These are phyloP conservation scores for Amniataba percoides DNA, from an alignment of 2,797 vertebrate species.

Conservation along the genomic window DNA sequence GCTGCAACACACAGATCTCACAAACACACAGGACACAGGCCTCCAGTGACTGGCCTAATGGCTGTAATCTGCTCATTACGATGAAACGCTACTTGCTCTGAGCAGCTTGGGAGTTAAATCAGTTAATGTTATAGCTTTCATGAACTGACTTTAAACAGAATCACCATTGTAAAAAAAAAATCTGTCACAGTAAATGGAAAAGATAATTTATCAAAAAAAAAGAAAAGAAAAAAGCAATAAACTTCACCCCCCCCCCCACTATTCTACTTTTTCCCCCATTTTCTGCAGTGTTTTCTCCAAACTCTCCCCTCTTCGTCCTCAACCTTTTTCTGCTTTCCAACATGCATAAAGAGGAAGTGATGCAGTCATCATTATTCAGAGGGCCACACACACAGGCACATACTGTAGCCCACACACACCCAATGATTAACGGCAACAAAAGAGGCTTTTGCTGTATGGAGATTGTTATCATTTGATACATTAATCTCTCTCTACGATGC, in stretches of 20 bases:
- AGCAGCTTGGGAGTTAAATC: neutral
- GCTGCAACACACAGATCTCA: neutral
- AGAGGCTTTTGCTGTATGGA: constrained; percentile 65
- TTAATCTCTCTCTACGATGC: constrained; percentile 61
- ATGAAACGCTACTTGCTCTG: constrained; percentile 1
- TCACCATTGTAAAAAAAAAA: neutral
- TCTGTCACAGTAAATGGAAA: neutral
- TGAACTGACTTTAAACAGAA: constrained; percentile 16
- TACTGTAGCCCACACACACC: constrained; percentile 19
- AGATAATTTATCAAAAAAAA: neutral
- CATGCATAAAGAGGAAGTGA: constrained; percentile 56
- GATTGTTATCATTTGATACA: constrained; percentile 79
- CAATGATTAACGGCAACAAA: constrained; percentile 77
- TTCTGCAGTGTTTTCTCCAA: constrained; percentile 3
- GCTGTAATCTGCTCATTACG: neutral
- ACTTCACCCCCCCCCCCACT: neutral
- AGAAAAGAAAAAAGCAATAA: neutral
- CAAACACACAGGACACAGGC: neutral
- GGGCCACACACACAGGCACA: constrained; percentile 34
- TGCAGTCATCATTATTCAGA: constrained; percentile 69
- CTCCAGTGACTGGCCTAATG: neutral
- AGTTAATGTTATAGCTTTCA: neutral
- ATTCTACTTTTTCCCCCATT: neutral
- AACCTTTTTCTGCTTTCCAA: constrained; percentile 17
- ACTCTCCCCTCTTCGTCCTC: neutral